Conservation (phyloP, 2,797 vertebrate species). For the Urocyon cinereoargenteus region DNA sequence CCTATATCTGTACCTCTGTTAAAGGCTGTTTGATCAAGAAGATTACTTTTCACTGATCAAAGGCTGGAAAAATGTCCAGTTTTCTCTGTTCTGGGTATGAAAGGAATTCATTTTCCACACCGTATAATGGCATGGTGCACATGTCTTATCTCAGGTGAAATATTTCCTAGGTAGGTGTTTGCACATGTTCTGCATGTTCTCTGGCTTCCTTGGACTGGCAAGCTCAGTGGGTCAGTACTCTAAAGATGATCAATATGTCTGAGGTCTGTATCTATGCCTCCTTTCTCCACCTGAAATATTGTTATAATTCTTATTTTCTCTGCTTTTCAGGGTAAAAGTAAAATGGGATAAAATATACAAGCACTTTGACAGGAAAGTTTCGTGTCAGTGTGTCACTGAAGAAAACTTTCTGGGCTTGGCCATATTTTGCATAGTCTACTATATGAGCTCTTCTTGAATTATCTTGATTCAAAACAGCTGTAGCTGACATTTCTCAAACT, state of each 20-base stretch:
- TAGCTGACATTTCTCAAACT: not conserved
- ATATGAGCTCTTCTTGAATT: constrained; percentile 25
- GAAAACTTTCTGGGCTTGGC: not conserved
- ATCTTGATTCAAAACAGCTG: not conserved
- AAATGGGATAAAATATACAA: not conserved
- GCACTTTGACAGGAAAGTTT: not conserved
- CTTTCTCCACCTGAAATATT: not conserved
- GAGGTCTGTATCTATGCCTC: not conserved
- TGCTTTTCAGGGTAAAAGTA: not conserved
- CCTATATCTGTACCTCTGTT: not conserved
- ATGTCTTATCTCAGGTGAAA: not conserved
- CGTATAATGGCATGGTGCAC: not conserved
- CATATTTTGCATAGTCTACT: not conserved
- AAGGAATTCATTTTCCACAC: not conserved
- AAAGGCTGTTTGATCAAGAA: not conserved
- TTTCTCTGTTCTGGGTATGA: not conserved
- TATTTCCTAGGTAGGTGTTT: not conserved
- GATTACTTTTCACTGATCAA: not conserved
- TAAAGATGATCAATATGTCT: not conserved
- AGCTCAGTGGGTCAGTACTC: not conserved
- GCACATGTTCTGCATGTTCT: not conserved
- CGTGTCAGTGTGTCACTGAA: not conserved
- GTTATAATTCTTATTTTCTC: not conserved
- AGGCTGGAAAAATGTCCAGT: not conserved
- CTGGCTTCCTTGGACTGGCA: not conserved